Percentiles rank a stretch among this genome's conserved stretches.
phyloP scores from a whole-genome alignment of 2,797 vertebrate genomes.

The Momotus momota region DNA sequence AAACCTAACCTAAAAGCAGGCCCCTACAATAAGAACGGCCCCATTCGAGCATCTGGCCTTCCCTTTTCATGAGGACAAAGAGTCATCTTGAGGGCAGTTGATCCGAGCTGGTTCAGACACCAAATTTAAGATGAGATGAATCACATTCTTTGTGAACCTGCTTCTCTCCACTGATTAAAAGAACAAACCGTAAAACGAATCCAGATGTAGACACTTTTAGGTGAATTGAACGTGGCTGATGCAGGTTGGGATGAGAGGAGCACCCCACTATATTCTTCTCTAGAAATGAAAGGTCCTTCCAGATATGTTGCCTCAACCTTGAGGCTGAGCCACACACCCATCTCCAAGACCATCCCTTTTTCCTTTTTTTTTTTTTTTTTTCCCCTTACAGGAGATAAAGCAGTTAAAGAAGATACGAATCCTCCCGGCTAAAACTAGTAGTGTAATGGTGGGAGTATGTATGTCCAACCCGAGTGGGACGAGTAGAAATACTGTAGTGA shows the following conservation, averaged over 20 bases:
- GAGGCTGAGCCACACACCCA: background rate
- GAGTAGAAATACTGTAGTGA: conserved; percentile 12
- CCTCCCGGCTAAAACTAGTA: background rate
- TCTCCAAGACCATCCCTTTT: background rate
- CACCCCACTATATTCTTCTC: background rate
- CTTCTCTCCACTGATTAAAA: background rate
- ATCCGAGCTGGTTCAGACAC: background rate
- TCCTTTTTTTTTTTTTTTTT: background rate
- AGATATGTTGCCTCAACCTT: background rate
- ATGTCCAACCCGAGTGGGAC: background rate
- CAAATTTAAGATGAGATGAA: background rate
- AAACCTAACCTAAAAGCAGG: background rate
- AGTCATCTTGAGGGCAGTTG: background rate
- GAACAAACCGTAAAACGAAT: background rate
- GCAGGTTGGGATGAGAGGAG: background rate
- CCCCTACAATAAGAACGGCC: background rate
- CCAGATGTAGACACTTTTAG: background rate
- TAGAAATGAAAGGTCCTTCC: background rate
- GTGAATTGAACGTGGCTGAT: background rate
- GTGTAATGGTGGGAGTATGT: background rate
- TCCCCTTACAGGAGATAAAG: background rate
- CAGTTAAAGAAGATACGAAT: background rate
- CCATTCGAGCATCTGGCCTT: background rate
- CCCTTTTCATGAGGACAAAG: background rate
- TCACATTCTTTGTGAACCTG: background rate